A percentile compares a stretch with the other conserved stretches of the same genome.
Evolutionary conservation across 2,113 vertebrate species (phyloP).

Genomic region (Osmerus mordax): DNA sequence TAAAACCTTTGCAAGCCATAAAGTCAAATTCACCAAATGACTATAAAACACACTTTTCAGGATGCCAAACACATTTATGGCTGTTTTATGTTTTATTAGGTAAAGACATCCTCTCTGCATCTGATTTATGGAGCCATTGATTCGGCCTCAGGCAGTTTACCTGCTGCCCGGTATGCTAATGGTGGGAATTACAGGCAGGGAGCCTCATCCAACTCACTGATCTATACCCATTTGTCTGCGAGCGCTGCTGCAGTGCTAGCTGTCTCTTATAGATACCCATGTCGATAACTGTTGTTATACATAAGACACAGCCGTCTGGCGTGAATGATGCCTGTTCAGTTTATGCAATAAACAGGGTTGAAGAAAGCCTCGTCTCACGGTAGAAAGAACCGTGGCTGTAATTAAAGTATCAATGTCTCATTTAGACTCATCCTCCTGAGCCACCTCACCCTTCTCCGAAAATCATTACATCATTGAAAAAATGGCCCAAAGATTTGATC

Average conservation of each 20-base stretch:
- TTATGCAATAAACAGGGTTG: conserved; percentile 31
- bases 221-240: conserved; percentile 71
- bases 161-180: conserved; percentile 73
- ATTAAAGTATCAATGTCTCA: conserved; percentile 13
- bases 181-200: conserved; percentile 65
- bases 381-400: conserved; percentile 32
- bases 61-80: conserved; percentile 39
- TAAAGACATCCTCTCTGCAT: conserved; percentile 58
- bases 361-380: conserved; percentile 28
- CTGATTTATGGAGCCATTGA: conserved; percentile 70
- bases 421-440: neutral
- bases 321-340: conserved; percentile 40
- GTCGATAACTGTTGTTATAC: conserved; percentile 65
- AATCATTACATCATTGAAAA: too few species aligned
- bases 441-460: too few species aligned
- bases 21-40: conserved; percentile 24
- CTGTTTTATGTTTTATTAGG: conserved; percentile 60
- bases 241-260: conserved; percentile 49
- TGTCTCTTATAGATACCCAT: conserved; percentile 62
- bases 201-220: conserved; percentile 55
- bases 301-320: conserved; percentile 55
- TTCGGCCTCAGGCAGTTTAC: conserved; percentile 52
- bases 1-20: conserved; percentile 15
- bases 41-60: conserved; percentile 27
- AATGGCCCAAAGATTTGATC: too few species aligned